A percentile compares a stretch with the other conserved stretches of the same genome.
phyloP scores from a whole-genome alignment of 2,113 vertebrate genomes.

The Picathartes gymnocephalus region DNA sequence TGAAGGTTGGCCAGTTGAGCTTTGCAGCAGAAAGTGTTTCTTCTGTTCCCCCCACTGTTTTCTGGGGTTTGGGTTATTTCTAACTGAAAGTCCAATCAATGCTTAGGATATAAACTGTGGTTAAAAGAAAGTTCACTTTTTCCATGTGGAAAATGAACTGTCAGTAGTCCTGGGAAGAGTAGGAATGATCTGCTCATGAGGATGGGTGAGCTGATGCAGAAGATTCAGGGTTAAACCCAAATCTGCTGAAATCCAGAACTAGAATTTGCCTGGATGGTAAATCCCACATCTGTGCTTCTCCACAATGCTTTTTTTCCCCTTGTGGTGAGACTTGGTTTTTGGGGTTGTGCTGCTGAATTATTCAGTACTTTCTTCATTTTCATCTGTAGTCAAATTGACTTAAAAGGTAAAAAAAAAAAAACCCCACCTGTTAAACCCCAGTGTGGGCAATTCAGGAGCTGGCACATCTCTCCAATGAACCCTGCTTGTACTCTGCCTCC shows the following conservation, averaged over 20 bases:
- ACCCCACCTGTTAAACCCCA: rapidly evolving
- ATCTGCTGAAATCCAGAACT: not conserved
- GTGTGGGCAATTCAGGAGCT: not conserved
- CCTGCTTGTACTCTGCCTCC: not conserved
- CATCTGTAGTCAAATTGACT: not conserved
- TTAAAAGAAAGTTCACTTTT: not conserved
- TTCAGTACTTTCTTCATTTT: not conserved
- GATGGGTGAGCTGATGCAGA: not conserved
- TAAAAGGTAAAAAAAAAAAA: not conserved
- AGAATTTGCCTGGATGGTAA: not conserved
- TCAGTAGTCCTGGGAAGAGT: not conserved
- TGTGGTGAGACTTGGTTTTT: not conserved
- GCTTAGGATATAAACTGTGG: not conserved
- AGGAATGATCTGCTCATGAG: not conserved
- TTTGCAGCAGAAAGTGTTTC: not conserved
- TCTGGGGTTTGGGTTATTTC: not conserved
- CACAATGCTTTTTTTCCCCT: rapidly evolving
- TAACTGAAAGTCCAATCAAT: not conserved
- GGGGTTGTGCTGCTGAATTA: not conserved
- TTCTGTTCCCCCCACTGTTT: not conserved
- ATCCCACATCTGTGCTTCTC: not conserved
- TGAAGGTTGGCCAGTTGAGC: not conserved
- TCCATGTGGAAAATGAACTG: rapidly evolving
- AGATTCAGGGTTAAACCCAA: not conserved
- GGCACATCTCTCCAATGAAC: not conserved